Conservation (phyloP, 2,797 vertebrate species). For the Picus viridis region DNA sequence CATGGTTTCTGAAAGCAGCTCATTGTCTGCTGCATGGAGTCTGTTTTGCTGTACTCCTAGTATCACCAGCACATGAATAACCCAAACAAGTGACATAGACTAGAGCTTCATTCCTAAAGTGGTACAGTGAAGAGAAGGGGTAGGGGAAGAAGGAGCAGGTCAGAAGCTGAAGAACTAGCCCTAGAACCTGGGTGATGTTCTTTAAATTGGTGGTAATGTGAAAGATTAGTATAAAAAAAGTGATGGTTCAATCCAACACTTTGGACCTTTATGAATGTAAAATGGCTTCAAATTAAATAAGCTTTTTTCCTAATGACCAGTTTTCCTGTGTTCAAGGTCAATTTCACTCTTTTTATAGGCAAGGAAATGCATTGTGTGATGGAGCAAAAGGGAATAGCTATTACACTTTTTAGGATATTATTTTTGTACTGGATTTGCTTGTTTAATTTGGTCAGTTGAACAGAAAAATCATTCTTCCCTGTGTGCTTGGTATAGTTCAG, state of each 20-base stretch:
- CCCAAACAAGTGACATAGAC: not conserved
- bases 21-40: not conserved
- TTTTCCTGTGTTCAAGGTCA: not conserved
- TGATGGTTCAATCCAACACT: not conserved
- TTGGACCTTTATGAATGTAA: not conserved
- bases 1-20: not conserved
- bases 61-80: not conserved
- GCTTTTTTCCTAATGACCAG: not conserved
- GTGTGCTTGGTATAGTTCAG: not conserved
- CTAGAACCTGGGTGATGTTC: not conserved
- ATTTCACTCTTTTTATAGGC: not conserved
- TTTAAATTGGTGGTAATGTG: not conserved
- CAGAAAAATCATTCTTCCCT: not conserved
- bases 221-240: not conserved
- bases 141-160: not conserved
- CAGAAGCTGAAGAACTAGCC: not conserved
- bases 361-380: not conserved
- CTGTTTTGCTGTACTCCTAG: not conserved
- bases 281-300: not conserved
- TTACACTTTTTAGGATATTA: not conserved
- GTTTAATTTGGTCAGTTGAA: slow-evolving; percentile 19
- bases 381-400: not conserved
- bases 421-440: slow-evolving; percentile 18
- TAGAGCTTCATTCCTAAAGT: not conserved
- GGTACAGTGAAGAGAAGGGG: fast-evolving